Base-by-base conservation (phyloP, 2,888 invertebrate genomes). In the Priocnemis perturbator region DNA sequence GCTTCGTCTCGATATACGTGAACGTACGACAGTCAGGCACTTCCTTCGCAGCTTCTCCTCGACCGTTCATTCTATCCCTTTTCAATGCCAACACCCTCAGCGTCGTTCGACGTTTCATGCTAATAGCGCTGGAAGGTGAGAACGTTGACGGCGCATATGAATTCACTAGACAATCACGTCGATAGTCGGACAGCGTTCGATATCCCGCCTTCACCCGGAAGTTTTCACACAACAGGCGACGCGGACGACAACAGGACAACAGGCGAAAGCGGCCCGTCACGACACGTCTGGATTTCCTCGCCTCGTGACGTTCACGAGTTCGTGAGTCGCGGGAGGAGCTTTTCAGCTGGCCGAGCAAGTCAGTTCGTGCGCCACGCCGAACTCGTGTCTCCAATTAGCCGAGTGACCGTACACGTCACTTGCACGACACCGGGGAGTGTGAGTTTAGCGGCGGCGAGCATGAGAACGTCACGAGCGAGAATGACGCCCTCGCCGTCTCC, bases 161-260 rank as follows among this genome's bases (percentile, higher is more conserved):
- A 50, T 50, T 50, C 50, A 50, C 50, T 50, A 64, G 30, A 65
- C 57, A 64, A 65, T 55, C 64, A 50, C 50, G 19, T 1, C 30
- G 61, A n/a, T 17, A 57, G 48, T 65, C 69, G 60, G 37, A 66
- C 72, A 68, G 62, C 68, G 70, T 67, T 67, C 73, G 67, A 67
- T 76, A 73, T 76, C 70, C 73, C 52, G 69, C 55, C 62, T 5
- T 61, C 57, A 68, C 66, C 64, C 64, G 67, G 71, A 60, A 65
- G 67, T 57, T 66, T 19, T 74, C 62, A 60, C 68, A 62, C 71
- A 19, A 7, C 66, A n/a, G n/a, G n/a, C n/a, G n/a, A n/a, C n/a
- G n/a, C n/a, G n/a, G n/a, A n/a, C n/a, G n/a, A n/a, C n/a, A n/a
- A n/a, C n/a, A n/a, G n/a, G 50, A 64, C 69, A 47, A 58, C 71